Evolutionary conservation across 2,888 invertebrate species (phyloP), one percentile per base, ranked within the genome.

Genomic region (Galeruca laticollis): DNA sequence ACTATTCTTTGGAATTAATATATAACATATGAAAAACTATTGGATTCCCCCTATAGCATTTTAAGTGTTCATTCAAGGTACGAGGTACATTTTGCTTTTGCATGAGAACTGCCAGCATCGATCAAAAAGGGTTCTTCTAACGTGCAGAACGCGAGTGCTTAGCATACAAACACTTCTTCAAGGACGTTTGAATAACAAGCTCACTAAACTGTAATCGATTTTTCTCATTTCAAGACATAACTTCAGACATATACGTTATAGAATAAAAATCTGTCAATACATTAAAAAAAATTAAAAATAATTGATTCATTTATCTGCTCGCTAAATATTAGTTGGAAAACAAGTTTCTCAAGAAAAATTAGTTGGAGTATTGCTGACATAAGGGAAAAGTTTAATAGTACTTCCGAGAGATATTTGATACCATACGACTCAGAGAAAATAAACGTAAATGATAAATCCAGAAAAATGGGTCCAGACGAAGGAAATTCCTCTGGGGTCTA

Each of bases 91-190:
- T 60, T 61, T 56, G 47, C 61, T 49, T 60, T 61, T 56, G 47
- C 61, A 56, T 61, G 68, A 61, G 54, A 61, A 56, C 31, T 21
- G 51, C 18, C 51, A 66, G 26, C 59, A 60, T 66, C 66, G 66
- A 66, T 60, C 65, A 65, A 35, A 57, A 59, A 68, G 51, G 49
- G 40, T 57, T 61, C 66, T 61, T 62, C 60, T 70, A 62, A 66
- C 69, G 69, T 72, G 71, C 63, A 69, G 35, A 72, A 72, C 71
- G 64, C 66, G 59, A 69, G 51, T 43, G 52, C 57, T 70, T 62
- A 59, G 49, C 52, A 52, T 62, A 66, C 62, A 70, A 70, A 67
- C 66, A 66, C 61, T 61, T 61, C 52, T 20, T 33, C 60, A 65
- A 60, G 60, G 65, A 11, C 64, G 47, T 64, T 64, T 69, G 52